phyloP scores from a whole-genome alignment of 2,888 invertebrate genomes.

The Chloroclysta siterata region DNA sequence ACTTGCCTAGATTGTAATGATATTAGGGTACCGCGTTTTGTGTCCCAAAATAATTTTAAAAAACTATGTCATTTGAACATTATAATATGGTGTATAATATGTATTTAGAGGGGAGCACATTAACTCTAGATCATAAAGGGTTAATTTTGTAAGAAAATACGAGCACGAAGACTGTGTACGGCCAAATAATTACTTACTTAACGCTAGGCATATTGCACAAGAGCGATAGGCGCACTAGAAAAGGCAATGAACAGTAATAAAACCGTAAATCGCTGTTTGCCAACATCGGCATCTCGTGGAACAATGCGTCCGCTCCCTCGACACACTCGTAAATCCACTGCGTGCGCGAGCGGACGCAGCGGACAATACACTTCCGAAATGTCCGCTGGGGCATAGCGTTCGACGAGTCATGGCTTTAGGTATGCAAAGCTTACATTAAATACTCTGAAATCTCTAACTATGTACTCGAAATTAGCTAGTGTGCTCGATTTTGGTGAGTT shows the following conservation, averaged over 20 bases:
- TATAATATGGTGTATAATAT: too few relatives aligned
- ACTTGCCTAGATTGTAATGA: too few relatives aligned
- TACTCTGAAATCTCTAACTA: background rate
- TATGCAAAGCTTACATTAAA: background rate
- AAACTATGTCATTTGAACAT: too few relatives aligned
- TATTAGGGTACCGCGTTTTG: too few relatives aligned
- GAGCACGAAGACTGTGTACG: too few relatives aligned
- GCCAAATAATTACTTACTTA: background rate
- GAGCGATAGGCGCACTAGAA: background rate
- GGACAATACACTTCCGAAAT: slow-evolving; percentile 19
- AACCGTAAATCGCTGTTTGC: slow-evolving; percentile 17
- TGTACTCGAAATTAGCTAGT: background rate
- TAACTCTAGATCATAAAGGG: too few relatives aligned
- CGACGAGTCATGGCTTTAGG: slow-evolving; percentile 8
- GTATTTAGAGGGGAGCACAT: too few relatives aligned
- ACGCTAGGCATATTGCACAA: background rate
- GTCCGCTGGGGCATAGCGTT: slow-evolving; percentile 15
- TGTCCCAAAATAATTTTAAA: too few relatives aligned
- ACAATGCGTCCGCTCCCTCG: slow-evolving; percentile 15
- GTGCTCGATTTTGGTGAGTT: background rate
- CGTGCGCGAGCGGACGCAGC: slow-evolving; percentile 14
- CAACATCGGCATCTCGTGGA: slow-evolving; percentile 1
- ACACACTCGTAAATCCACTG: slow-evolving; percentile 18
- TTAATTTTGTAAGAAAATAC: too few relatives aligned
- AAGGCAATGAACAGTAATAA: background rate